Evolutionary conservation across 2,888 invertebrate species (phyloP).

Genomic region (Rhogogaster chlorosoma): DNA sequence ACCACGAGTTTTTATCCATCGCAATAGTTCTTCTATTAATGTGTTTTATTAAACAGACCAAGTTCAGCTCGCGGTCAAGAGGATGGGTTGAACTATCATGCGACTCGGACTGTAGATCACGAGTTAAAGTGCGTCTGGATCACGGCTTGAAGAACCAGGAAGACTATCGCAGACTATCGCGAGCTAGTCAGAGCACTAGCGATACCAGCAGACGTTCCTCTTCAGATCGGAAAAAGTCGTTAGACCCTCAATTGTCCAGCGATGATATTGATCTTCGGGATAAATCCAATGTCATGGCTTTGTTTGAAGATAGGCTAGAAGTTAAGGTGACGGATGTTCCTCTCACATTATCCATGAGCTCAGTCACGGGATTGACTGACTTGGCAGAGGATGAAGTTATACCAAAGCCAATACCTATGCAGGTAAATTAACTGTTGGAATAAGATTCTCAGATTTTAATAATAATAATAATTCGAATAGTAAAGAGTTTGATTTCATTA

Average conservation of each 20-base stretch:
- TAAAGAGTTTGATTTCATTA: slow-evolving; percentile 55
- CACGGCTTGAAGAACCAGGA: slow-evolving; percentile 79
- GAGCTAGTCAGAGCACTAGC: slow-evolving; percentile 64
- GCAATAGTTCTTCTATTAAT: slow-evolving; percentile 33
- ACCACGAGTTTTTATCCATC: neutral
- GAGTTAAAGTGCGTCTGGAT: slow-evolving; percentile 83
- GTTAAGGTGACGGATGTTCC: slow-evolving; percentile 84
- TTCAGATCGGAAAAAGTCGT: slow-evolving; percentile 58
- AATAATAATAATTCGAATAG: neutral
- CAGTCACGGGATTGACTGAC: slow-evolving; percentile 89
- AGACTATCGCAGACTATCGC: slow-evolving; percentile 66
- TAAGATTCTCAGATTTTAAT: slow-evolving; percentile 1
- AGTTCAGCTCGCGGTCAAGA: slow-evolving; percentile 90
- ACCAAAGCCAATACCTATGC: slow-evolving; percentile 89
- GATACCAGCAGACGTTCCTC: slow-evolving; percentile 64
- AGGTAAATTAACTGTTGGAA: slow-evolving; percentile 79
- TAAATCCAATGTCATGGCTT: slow-evolving; percentile 76
- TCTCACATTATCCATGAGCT: slow-evolving; percentile 89
- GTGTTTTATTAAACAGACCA: slow-evolving; percentile 81
- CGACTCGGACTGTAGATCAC: slow-evolving; percentile 79
- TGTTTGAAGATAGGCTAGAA: slow-evolving; percentile 81
- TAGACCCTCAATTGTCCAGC: slow-evolving; percentile 72
- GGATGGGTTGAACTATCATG: slow-evolving; percentile 87
- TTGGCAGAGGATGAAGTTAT: slow-evolving; percentile 93
- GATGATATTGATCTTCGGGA: slow-evolving; percentile 76